Conservation (phyloP, 2,113 vertebrate genomes). For the Elgaria multicarinata region DNA sequence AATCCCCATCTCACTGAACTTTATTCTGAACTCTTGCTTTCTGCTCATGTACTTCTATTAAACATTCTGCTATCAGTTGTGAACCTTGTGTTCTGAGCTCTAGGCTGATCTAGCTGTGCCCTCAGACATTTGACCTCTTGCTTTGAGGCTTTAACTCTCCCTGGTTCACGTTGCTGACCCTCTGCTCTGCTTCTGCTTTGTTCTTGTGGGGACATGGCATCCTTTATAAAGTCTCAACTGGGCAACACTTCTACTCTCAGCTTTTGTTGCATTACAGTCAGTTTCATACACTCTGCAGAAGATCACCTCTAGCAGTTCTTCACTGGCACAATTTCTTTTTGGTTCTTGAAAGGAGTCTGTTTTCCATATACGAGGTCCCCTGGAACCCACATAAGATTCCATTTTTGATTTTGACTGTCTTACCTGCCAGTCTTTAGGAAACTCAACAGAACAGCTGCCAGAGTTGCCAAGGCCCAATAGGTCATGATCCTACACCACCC, state of each 20-base stretch:
- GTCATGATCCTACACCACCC: not conserved
- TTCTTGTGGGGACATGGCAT: not conserved
- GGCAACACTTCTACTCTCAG: not conserved
- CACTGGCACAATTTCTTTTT: not conserved
- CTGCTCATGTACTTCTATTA: not conserved
- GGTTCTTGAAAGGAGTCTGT: not conserved
- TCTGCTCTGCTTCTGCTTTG: not conserved
- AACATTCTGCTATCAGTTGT: not conserved
- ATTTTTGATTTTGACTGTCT: not conserved
- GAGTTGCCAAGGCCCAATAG: not conserved
- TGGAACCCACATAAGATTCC: not conserved
- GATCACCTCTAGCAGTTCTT: not conserved
- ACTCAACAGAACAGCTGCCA: not conserved
- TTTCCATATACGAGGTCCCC: not conserved
- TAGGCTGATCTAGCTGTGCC: not conserved
- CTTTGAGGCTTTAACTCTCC: not conserved
- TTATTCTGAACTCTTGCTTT: not conserved
- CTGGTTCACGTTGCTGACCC: not conserved
- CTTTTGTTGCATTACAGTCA: not conserved
- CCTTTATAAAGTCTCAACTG: not conserved
- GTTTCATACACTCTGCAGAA: not conserved
- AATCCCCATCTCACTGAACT: not conserved
- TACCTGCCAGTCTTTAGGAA: not conserved
- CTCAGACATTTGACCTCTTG: not conserved
- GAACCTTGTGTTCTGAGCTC: not conserved